Percentiles rank a stretch among this genome's conserved stretches.
Evolutionary conservation across 2,888 invertebrate genomes (phyloP).

Genomic region (Cephus rjabovi): DNA sequence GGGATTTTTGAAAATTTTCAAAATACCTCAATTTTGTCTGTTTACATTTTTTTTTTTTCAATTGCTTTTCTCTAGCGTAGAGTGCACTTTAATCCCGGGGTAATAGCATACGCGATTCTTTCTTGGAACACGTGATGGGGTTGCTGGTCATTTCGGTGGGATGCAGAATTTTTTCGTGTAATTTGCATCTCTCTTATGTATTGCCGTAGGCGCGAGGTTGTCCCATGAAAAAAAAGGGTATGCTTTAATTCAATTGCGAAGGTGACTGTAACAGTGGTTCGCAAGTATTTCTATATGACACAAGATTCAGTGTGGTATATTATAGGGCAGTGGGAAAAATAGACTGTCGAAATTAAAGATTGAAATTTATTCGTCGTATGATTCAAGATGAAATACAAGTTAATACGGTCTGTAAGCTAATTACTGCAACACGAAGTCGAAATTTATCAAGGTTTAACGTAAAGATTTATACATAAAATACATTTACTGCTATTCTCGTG

Average conservation of each 20-base stretch:
- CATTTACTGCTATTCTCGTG: background rate
- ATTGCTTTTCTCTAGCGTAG: background rate
- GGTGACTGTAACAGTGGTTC: constrained; percentile 10
- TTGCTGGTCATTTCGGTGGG: background rate
- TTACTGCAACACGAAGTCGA: background rate
- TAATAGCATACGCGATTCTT: background rate
- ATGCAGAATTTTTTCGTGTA: constrained; percentile 13
- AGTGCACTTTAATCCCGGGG: background rate
- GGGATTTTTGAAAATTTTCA: too few relatives aligned
- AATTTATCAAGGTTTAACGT: background rate
- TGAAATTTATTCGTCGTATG: background rate
- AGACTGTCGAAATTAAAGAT: background rate
- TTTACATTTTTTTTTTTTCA: background rate
- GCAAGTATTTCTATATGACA: background rate
- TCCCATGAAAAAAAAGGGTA: constrained; percentile 19
- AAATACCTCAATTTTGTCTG: background rate
- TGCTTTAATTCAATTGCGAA: constrained; percentile 21
- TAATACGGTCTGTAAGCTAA: background rate
- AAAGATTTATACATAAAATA: background rate
- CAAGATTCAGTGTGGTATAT: background rate
- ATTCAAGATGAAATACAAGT: background rate
- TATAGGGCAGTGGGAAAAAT: background rate
- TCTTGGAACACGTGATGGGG: background rate
- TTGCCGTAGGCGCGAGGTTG: constrained; percentile 8
- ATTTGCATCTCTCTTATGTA: constrained; percentile 6